phyloP scores from a whole-genome alignment of 2,888 invertebrate species.

The Dryobota labecula region DNA sequence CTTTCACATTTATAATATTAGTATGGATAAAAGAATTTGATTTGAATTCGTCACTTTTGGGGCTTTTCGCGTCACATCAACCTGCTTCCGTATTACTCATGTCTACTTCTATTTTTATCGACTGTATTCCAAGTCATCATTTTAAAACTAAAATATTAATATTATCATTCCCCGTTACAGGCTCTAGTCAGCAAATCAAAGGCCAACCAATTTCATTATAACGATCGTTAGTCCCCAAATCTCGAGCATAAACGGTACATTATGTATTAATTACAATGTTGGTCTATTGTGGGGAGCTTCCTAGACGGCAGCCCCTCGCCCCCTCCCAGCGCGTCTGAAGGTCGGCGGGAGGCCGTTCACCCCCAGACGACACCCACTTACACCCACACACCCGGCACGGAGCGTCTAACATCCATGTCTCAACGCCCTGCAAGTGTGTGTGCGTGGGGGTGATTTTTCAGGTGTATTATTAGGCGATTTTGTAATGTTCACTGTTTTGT shows the following conservation, averaged over 20 bases:
- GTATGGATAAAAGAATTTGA: too few species aligned
- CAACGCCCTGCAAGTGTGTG: conserved; percentile 33
- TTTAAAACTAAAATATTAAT: neutral
- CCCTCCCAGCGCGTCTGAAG: conserved; percentile 84
- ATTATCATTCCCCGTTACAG: neutral
- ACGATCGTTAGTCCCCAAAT: conserved; percentile 56
- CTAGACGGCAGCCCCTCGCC: conserved; percentile 77
- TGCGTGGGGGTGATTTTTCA: conserved; percentile 51
- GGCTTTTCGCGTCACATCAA: neutral
- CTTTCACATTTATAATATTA: too few species aligned
- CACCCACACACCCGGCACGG: conserved; percentile 44
- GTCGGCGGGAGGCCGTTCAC: conserved; percentile 86
- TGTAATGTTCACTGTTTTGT: conserved; percentile 51
- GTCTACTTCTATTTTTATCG: neutral
- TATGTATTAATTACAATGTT: conserved; percentile 70
- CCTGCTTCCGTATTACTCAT: neutral
- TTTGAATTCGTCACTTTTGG: neutral
- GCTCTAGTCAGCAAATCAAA: conserved; percentile 44
- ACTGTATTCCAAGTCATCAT: neutral
- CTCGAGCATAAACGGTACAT: conserved; percentile 61
- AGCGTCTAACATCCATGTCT: conserved; percentile 34
- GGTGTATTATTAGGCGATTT: conserved; percentile 58
- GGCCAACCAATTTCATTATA: conserved; percentile 40
- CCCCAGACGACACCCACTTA: conserved; percentile 71
- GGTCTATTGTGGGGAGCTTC: conserved; percentile 76